Conservation (phyloP, 2,888 invertebrate species). For the Anthrax anthrax region DNA sequence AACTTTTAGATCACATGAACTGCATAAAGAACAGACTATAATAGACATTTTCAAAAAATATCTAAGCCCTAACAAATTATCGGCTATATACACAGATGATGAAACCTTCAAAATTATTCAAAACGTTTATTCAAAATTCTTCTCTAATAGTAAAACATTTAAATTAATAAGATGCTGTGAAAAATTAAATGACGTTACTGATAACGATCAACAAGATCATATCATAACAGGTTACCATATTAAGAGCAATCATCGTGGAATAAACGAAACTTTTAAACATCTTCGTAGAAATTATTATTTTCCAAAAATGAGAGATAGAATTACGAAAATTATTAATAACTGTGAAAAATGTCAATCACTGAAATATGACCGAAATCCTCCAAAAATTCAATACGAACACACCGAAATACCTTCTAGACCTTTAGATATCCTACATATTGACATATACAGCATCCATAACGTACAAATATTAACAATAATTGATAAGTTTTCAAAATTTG, state of each 20-base stretch:
- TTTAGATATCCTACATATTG: constrained; percentile 11
- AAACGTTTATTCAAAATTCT: constrained; percentile 9
- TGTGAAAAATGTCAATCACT: constrained; percentile 7
- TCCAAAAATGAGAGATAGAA: constrained; percentile 8
- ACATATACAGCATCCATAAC: constrained; percentile 11
- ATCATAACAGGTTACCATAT: constrained; percentile 4
- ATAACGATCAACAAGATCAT: constrained; percentile 3
- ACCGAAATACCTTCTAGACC: constrained; percentile 11
- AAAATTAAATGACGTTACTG: constrained; percentile 1
- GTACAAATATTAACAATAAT: constrained; percentile 7
- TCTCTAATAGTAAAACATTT: constrained; percentile 7
- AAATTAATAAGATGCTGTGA: constrained; percentile 2
- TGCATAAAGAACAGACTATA: background rate
- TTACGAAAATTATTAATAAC: constrained; percentile 7
- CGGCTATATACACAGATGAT: background rate
- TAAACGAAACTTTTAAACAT: constrained; percentile 5
- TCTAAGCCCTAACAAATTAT: background rate
- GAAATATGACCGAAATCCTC: constrained; percentile 12
- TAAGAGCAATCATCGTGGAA: constrained; percentile 6
- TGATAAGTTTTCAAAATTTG: constrained; percentile 8
- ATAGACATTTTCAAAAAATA: background rate
- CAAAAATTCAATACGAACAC: constrained; percentile 10
- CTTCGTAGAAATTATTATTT: constrained; percentile 7
- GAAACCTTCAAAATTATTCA: constrained; percentile 8
- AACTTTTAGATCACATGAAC: background rate